Evolutionary conservation across 2,888 invertebrate genomes (phyloP).

Genomic region (Scaptomyza reducta): DNA sequence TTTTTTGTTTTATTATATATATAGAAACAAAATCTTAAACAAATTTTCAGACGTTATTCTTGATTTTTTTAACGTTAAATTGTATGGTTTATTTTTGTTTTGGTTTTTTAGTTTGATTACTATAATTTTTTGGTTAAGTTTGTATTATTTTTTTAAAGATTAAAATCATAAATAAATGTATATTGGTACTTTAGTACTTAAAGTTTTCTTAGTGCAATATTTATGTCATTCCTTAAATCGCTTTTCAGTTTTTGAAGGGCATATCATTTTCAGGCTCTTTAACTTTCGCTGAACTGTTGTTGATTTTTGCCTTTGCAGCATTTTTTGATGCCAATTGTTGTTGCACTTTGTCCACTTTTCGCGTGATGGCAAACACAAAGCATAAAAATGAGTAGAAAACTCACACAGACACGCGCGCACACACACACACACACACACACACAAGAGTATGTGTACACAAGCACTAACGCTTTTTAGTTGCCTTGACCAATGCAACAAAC

Average conservation of each 20-base stretch:
- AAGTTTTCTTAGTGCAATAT: too few species aligned
- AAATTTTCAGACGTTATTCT: not conserved
- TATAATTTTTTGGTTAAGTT: too few species aligned
- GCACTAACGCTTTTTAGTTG: constrained; percentile 32
- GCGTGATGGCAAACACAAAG: constrained; percentile 46
- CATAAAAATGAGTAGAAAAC: constrained; percentile 49
- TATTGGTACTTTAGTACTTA: too few species aligned
- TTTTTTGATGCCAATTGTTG: constrained; percentile 41
- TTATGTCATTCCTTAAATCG: too few species aligned
- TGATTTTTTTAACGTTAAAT: too few species aligned
- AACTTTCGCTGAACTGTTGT: not conserved
- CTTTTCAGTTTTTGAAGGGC: not conserved
- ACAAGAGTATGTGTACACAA: constrained; percentile 12
- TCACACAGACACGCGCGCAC: constrained; percentile 5
- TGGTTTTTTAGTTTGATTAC: too few species aligned
- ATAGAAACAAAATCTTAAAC: too few species aligned
- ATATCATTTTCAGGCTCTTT: not conserved
- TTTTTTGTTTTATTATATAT: too few species aligned
- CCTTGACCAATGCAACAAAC: constrained; percentile 19
- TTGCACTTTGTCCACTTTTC: constrained; percentile 44
- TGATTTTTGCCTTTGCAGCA: constrained; percentile 9
- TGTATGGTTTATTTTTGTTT: too few species aligned
- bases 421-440: constrained; percentile 6
- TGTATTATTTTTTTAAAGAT: too few species aligned
- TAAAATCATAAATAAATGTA: too few species aligned